Base-by-base conservation (phyloP, 2,888 invertebrate genomes). In the Mythimna pallens region DNA sequence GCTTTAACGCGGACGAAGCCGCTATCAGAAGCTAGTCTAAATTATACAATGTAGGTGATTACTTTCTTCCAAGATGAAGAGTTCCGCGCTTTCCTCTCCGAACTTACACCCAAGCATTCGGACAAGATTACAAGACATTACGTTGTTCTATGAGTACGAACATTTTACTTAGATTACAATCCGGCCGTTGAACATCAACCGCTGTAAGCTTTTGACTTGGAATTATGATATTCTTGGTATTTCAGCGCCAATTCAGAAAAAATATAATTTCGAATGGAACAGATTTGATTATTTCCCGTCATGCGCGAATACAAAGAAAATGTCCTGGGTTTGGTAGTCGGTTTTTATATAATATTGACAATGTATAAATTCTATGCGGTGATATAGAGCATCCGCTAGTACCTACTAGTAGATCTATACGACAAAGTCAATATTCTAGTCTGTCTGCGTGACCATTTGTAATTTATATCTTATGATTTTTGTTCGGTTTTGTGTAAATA, bases 111-210 rank as follows among this genome's bases (percentile, higher is more conserved):
- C 9, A 68, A 17, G 17, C 58, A 63, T 63, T 72, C 47, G 57
- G 72, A 59, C 65, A 80, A 81, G 72, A 76, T 83, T 80, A 80
- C 67, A 79, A 74, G 10, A 79, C 70, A 76, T 83, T 75, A 76
- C 70, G 7, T 12, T 36, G 69, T 34, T 55, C 57, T 70, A 52
- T 25, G 71, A 72, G 64, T 50, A 64, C 66, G 40, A 72, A 65
- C 52, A 68, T 76, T 83, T 71, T 65, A 40, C 65, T 75, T 22
- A 62, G 58, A 81, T 81, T 76, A 76, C 62, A 58, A 71, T 71
- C 43, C 17, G 20, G 54, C 30, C 17, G 25, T 61, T 58, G 43
- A 65, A 61, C 57, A 54, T 57, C 54, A 71, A 69, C 55, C 57
- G 57, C 77, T n/a, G 22, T n/a, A 62, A 65, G 67, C 66, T 65